Evolutionary conservation across 2,113 vertebrate species (phyloP), one percentile per base, ranked within the genome.

Genomic region (Elachura formosa): DNA sequence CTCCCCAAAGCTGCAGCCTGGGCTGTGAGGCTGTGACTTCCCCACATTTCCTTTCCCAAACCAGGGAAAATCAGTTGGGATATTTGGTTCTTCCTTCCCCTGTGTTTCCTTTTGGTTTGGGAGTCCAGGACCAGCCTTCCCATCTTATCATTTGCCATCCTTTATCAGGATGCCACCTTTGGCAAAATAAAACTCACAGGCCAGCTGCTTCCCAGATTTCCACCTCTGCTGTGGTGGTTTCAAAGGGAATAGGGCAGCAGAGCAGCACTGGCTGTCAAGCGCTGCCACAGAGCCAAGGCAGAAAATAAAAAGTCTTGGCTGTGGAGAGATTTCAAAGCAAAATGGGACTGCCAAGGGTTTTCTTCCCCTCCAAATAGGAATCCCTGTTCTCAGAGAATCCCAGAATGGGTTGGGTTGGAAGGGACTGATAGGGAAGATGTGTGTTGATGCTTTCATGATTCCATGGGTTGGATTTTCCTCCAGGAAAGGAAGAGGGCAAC

Each of bases 381-480:
- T 43, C 40, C 24, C 2, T 25, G 71, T 14, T 7, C 51, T 14
- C 76, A 16, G 5, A 16, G 12, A 38, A 61, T 13, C 28, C 46
- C 54, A 12, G 46, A 15, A 11, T 3, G 12, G 19, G 33, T 3
- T 10, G 72, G 45, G 14, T 20, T 24, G 63, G 55, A 41, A n/a
- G 46, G 43, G 24, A 9, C 26, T 5, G 41, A 40, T 4, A 11
- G 34, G 49, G 34, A 48, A 19, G 20, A 24, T 3, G 23, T 10
- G 40, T 0, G 14, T 6, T 15, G 82, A 4, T 20, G 15, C 8
- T 6, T 14, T 9, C 29, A 3, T 8, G 2, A 9, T 34, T 48
- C 82, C 59, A 12, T 7, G 34, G 41, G 19, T 8, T 0, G 4
- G 29, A 12, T 46, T 36, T 79, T 46, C 49, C 12, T 7, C n/a